These are phyloP conservation scores for Rhodophaea formosa DNA, from an alignment of 2,888 invertebrate species.

Conservation along the genomic window DNA sequence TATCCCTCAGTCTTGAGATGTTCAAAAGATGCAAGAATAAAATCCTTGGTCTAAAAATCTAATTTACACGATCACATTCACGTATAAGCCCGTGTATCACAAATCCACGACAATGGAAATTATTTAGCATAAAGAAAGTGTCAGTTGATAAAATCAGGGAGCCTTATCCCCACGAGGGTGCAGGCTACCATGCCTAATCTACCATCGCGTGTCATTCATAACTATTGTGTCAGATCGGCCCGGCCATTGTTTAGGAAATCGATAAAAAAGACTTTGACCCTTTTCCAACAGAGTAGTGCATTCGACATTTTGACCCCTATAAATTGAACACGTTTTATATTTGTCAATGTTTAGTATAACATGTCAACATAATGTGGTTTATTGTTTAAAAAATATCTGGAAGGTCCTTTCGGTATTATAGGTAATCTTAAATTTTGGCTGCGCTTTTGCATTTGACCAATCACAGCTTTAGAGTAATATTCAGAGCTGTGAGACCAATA, in stretches of 20 bases:
- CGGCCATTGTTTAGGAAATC: constrained; percentile 70
- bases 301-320: constrained; percentile 17
- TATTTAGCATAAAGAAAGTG: constrained; percentile 2
- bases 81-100: no score
- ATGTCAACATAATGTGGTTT: not conserved
- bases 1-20: no score
- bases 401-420: no score
- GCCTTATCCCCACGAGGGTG: constrained; percentile 33
- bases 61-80: no score
- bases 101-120: not conserved
- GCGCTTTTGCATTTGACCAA: no score
- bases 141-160: constrained; percentile 12
- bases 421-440: no score
- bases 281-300: constrained; percentile 53
- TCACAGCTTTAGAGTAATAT: no score
- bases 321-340: constrained; percentile 2
- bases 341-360: not conserved
- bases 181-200: constrained; percentile 69
- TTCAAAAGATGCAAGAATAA: no score
- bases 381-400: no score
- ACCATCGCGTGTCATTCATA: constrained; percentile 72
- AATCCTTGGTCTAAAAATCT: no score
- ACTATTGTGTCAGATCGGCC: constrained; percentile 69
- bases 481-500: no score
- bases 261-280: constrained; percentile 74